Evolutionary conservation across 2,888 invertebrate genomes (phyloP).

Genomic region (Chirona hameri): DNA sequence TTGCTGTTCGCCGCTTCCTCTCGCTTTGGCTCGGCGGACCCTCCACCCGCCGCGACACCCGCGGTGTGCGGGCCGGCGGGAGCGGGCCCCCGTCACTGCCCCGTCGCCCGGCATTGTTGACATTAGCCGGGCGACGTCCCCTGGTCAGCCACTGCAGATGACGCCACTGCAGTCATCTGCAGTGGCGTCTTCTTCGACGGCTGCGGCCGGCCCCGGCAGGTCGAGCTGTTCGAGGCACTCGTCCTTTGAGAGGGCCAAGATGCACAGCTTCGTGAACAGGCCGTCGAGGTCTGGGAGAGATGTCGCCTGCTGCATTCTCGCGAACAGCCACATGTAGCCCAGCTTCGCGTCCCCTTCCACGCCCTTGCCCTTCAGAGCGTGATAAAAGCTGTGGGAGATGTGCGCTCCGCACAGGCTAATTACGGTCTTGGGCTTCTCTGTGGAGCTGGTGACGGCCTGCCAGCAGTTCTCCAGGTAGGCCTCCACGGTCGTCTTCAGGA

Average conservation of each 20-base stretch:
- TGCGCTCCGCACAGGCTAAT: background rate
- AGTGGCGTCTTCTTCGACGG: background rate
- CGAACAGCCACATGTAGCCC: background rate
- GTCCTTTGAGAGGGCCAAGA: background rate
- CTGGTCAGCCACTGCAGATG: background rate
- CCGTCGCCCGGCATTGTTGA: too few relatives aligned
- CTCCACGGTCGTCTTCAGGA: too few relatives aligned
- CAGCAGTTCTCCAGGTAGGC: too few relatives aligned
- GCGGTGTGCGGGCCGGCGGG: too few relatives aligned
- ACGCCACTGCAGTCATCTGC: background rate
- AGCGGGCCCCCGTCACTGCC: too few relatives aligned
- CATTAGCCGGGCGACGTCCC: background rate
- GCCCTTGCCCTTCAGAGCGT: background rate
- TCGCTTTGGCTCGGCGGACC: too few relatives aligned
- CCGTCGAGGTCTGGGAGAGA: background rate
- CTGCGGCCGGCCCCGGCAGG: background rate
- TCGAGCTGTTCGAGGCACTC: background rate
- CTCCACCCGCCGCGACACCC: too few relatives aligned
- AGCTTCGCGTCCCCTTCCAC: background rate
- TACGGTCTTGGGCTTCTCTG: background rate
- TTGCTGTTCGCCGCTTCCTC: too few relatives aligned
- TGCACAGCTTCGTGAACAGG: background rate
- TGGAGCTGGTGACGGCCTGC: background rate
- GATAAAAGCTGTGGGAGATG: background rate
- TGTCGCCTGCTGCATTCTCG: background rate